phyloP scores from a whole-genome alignment of 37 sponge, comb jelly and placozoan genomes.

The Crambe crambe region DNA sequence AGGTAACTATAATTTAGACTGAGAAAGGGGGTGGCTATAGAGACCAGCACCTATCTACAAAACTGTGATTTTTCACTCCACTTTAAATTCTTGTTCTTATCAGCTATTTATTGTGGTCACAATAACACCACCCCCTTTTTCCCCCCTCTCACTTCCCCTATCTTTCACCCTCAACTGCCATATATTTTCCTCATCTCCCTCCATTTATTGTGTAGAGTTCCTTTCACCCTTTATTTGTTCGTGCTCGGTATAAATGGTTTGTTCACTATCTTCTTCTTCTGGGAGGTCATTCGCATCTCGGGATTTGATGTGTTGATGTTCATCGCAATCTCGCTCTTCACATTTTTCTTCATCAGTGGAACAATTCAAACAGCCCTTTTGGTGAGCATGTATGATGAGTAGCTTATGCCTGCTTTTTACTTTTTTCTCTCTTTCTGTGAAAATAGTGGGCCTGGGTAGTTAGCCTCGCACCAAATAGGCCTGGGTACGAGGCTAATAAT shows the following conservation, averaged over 20 bases:
- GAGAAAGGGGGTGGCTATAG: neutral
- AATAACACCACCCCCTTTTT: too few relatives aligned
- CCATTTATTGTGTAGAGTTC: too few relatives aligned
- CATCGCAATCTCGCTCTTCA: conserved; percentile 31
- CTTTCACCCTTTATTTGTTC: conserved; percentile 69
- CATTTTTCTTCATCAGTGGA: conserved; percentile 55
- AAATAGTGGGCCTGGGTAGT: too few relatives aligned
- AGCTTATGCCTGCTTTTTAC: neutral
- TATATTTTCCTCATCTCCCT: neutral
- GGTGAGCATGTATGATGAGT: conserved; percentile 33
- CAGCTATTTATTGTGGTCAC: neutral
- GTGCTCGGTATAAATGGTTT: conserved; percentile 58
- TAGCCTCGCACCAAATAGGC: too few relatives aligned
- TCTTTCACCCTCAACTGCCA: too few relatives aligned
- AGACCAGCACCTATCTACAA: too few relatives aligned
- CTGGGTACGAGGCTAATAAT: neutral
- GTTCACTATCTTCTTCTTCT: conserved; percentile 40
- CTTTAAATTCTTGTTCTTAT: neutral
- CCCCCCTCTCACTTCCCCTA: too few relatives aligned
- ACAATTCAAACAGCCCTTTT: conserved; percentile 26
- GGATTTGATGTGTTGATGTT: conserved; percentile 41
- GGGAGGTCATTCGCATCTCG: conserved; percentile 26
- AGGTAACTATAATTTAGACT: conserved; percentile 52
- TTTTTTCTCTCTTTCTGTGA: neutral
- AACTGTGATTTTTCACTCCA: too few relatives aligned